phyloP scores from a whole-genome alignment of 2,888 invertebrate genomes.

The Zygogramma bicolorata region DNA sequence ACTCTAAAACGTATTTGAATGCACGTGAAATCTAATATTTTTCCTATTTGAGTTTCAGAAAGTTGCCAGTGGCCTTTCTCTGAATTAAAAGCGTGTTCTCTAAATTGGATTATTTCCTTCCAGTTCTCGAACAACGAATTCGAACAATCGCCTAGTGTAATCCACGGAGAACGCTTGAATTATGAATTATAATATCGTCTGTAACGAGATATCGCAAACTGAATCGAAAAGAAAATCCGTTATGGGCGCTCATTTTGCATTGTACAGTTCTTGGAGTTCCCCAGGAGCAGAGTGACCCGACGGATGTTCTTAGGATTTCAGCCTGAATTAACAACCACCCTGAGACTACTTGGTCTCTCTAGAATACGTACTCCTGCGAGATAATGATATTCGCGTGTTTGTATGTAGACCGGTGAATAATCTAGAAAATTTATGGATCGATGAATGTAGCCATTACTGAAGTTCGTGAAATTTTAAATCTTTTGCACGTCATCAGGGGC shows the following conservation, averaged over 20 bases:
- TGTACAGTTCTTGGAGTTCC: background rate
- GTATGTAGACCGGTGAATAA: background rate
- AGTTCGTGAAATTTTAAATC: no score
- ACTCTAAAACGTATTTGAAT: background rate
- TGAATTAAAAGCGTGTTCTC: background rate
- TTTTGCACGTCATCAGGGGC: no score
- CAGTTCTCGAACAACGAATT: background rate
- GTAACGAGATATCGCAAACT: background rate
- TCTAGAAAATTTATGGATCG: no score
- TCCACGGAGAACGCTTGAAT: background rate
- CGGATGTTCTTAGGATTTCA: slow-evolving; percentile 7
- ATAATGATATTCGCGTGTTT: background rate
- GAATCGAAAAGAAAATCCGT: background rate
- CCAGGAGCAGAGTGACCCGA: background rate
- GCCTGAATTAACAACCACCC: slow-evolving; percentile 8
- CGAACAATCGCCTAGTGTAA: background rate
- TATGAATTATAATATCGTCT: background rate
- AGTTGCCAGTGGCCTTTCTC: background rate
- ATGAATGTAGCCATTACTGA: no score
- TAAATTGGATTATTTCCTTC: background rate
- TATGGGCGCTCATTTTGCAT: background rate
- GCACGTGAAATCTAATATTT: background rate
- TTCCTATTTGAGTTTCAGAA: background rate
- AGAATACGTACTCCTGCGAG: background rate
- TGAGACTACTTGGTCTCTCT: slow-evolving; percentile 15